phyloP scores from a whole-genome alignment of 2,113 vertebrate genomes.

The Neotoma lepida region DNA sequence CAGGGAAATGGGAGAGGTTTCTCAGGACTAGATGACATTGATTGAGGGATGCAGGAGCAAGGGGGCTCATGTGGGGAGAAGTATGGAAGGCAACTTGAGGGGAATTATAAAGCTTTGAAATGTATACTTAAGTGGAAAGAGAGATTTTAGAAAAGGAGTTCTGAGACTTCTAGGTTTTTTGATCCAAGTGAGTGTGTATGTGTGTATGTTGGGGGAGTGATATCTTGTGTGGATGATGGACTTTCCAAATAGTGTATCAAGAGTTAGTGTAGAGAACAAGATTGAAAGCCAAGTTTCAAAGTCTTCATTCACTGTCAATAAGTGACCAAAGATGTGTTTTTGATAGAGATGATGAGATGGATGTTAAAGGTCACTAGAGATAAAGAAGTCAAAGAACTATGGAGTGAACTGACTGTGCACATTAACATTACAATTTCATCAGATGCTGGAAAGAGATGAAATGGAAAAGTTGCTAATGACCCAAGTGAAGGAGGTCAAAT shows the following conservation, averaged over 20 bases:
- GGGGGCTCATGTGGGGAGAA: neutral
- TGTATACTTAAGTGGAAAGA: neutral
- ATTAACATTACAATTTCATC: conserved; percentile 1
- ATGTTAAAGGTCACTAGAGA: conserved; percentile 64
- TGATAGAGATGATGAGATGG: conserved; percentile 32
- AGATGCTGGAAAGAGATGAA: conserved; percentile 13
- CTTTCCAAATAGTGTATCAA: conserved; percentile 49
- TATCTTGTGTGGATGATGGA: neutral
- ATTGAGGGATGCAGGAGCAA: neutral
- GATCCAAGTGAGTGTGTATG: neutral
- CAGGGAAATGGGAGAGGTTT: neutral
- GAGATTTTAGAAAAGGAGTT: neutral
- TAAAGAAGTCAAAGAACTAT: conserved; percentile 6
- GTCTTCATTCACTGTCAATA: neutral
- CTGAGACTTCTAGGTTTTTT: conserved; percentile 38
- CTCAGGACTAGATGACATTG: neutral
- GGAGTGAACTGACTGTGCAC: neutral
- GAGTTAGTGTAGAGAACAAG: conserved; percentile 8
- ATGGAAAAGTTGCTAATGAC: neutral
- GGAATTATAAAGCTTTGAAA: conserved; percentile 8
- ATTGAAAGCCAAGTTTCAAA: conserved; percentile 44
- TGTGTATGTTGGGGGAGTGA: too few relatives aligned
- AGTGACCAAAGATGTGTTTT: conserved; percentile 40
- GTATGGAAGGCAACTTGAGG: neutral
- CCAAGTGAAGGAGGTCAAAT: neutral